Evolutionary conservation across 1,140 invertebrate genomes (phyloP), one percentile per base, ranked within the genome.

Genomic region (Leptinotarsa texana): DNA sequence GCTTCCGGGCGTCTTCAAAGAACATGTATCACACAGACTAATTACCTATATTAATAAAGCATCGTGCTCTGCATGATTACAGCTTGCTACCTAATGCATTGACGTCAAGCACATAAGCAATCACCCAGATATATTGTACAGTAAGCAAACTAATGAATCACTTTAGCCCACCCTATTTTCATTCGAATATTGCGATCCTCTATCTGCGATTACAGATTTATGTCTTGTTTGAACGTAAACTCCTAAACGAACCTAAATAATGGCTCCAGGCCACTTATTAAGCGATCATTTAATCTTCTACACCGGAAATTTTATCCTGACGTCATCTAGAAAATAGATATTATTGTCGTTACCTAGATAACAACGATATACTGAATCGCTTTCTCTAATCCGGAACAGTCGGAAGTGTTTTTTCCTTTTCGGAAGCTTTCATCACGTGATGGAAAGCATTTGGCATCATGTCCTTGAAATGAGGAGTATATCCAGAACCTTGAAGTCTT

Each of bases 61-160:
- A 57, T 57, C 15, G 51, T 18, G 13, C 51, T 15, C n/a, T 57
- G 15, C 15, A 2, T 65, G 63, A 65, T 65, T 65, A 65, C n/a
- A 22, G 63, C n/a, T n/a, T 65, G 24, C 33, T 72, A 62, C 61
- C 70, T 72, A 72, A 72, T 72, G 42, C 62, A 63, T 72, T 42
- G 70, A 72, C 61, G 70, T 72, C 70, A 72, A 42, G 18, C 62
- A 65, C 42, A 72, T 72, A 72, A 72, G 62, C 70, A 72, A 72
- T 63, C 62, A 72, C 70, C 70, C 47, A 72, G 70, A 72, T 72
- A 72, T 72, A 72, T 72, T 61, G 61, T 51, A 63, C 62, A 61
- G 70, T 63, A 72, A 57, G 70, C 57, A 72, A 72, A 72, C 70
- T 72, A 72, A 72, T 72, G 70, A 72, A 72, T 72, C 62, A 72